phyloP scores from a whole-genome alignment of 2,888 invertebrate genomes.

The Rapana venosa region DNA sequence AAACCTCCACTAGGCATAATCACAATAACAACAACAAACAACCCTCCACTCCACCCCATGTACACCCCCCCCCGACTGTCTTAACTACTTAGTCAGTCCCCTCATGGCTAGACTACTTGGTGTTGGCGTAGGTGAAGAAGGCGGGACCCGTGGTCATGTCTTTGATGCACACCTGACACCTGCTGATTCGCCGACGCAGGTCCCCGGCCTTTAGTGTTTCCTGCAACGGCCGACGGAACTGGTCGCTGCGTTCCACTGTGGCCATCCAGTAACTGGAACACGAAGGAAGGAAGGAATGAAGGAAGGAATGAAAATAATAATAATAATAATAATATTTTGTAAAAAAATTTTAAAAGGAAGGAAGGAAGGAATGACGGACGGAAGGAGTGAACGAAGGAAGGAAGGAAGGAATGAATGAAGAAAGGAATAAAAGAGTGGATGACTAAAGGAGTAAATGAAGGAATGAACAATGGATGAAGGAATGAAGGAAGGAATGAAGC shows the following conservation, averaged over 20 bases:
- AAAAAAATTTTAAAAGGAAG: not conserved
- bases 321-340: not conserved
- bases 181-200: conserved; percentile 84
- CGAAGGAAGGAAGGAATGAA: not conserved
- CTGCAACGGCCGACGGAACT: conserved; percentile 88
- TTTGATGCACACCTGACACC: conserved; percentile 80
- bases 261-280: conserved; percentile 95
- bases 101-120: conserved; percentile 35
- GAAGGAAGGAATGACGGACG: not conserved
- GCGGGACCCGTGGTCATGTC: conserved; percentile 44
- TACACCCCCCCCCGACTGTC: no score
- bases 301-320: not conserved
- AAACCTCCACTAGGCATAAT: no score
- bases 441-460: no score
- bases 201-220: conserved; percentile 95
- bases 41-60: no score
- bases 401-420: not conserved
- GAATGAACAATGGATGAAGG: not conserved
- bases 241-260: conserved; percentile 90
- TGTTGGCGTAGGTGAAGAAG: conserved; percentile 46
- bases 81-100: no score
- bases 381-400: not conserved
- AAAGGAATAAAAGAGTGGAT: no score
- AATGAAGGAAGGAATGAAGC: not conserved
- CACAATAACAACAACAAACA: no score